Evolutionary conservation across 2,888 invertebrate genomes (phyloP).

Genomic region (Gastracanthus pulcherrimus): DNA sequence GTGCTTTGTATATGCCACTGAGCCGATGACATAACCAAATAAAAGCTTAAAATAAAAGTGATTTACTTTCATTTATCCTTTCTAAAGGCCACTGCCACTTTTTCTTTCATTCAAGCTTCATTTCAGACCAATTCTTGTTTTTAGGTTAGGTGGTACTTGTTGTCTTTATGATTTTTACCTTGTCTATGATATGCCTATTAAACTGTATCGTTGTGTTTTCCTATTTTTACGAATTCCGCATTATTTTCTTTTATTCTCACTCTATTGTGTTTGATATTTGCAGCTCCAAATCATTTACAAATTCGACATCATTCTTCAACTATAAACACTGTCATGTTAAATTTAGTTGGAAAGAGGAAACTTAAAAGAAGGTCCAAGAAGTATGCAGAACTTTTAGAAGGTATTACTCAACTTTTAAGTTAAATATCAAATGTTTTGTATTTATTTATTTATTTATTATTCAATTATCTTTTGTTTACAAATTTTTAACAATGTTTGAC

Average conservation of each 20-base stretch:
- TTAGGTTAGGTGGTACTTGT: too few species aligned
- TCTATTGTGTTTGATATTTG: background rate
- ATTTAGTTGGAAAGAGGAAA: constrained; percentile 77
- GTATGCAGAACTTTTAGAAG: constrained; percentile 83
- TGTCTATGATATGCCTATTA: background rate
- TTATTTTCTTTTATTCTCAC: background rate
- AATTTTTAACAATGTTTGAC: background rate
- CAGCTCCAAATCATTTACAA: constrained; percentile 59
- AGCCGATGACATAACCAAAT: background rate
- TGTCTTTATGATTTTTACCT: background rate
- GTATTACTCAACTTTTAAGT: constrained; percentile 80
- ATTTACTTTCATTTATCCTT: background rate
- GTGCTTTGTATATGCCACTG: too few species aligned
- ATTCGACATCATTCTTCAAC: constrained; percentile 66
- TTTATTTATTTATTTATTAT: too few species aligned
- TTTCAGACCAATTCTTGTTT: too few species aligned
- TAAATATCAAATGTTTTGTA: too few species aligned
- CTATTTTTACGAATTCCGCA: background rate
- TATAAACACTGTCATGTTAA: constrained; percentile 63
- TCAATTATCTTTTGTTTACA: background rate
- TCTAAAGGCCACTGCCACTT: too few species aligned
- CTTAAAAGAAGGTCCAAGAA: constrained; percentile 79
- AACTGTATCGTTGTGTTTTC: too few species aligned
- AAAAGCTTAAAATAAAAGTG: background rate
- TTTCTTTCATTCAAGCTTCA: too few species aligned